Percentiles rank a stretch among this genome's conserved stretches.
These are phyloP conservation scores for Polymixis lichenea DNA, from an alignment of 2,888 invertebrate species.

Conservation along the genomic window DNA sequence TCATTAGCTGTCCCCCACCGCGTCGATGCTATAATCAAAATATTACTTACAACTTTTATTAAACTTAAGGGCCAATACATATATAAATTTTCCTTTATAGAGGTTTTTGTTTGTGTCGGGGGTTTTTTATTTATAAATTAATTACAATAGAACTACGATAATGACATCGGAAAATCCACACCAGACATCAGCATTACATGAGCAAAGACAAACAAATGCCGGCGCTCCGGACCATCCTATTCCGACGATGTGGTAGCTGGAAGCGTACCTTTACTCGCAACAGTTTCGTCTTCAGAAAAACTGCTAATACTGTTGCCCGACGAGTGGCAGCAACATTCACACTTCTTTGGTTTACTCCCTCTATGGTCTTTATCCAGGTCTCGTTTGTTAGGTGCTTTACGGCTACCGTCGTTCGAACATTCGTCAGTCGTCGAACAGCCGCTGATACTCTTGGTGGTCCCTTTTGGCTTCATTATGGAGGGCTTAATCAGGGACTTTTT, in stretches of 20 bases:
- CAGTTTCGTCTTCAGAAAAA: conserved; percentile 17
- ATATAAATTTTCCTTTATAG: too few relatives aligned
- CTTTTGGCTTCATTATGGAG: background rate
- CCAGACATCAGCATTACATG: background rate
- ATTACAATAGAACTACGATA: background rate
- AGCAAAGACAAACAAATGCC: conserved; percentile 6
- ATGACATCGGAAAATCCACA: background rate
- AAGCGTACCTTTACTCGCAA: conserved; percentile 18
- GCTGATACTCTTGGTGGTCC: background rate
- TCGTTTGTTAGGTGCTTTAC: background rate
- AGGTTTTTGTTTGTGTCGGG: too few relatives aligned
- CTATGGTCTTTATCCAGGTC: background rate
- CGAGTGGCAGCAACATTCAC: conserved; percentile 19
- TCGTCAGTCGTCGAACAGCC: conserved; percentile 15
- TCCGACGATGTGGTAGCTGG: background rate
- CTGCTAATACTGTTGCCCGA: conserved; percentile 8
- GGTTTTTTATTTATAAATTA: background rate
- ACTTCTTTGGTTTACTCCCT: conserved; percentile 5
- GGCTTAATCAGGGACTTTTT: background rate
- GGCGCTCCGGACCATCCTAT: background rate
- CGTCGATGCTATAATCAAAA: too few relatives aligned
- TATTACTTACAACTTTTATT: too few relatives aligned
- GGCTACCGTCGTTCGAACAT: background rate
- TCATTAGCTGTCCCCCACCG: too few relatives aligned
- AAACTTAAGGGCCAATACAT: too few relatives aligned